Conservation (phyloP, 2,113 vertebrate genomes). For the Pogonocichla stellata region DNA sequence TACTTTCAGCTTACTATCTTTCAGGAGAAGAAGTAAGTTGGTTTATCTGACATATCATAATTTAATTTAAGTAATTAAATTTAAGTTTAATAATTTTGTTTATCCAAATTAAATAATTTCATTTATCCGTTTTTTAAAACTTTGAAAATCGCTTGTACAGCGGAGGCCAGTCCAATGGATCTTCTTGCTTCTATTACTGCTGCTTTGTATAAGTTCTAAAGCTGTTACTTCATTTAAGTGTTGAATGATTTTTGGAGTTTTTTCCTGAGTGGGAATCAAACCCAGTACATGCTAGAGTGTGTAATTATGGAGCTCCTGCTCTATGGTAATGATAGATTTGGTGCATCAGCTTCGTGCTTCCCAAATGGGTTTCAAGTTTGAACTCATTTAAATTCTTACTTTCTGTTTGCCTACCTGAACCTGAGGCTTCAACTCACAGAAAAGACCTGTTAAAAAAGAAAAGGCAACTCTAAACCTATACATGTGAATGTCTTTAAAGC, state of each 20-base stretch:
- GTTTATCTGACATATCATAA: background rate
- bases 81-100: background rate
- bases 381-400: background rate
- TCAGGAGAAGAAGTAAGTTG: constrained; percentile 95
- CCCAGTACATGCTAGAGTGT: background rate
- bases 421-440: background rate
- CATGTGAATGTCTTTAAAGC: background rate
- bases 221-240: background rate
- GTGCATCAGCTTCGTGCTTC: background rate
- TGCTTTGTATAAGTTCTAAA: background rate
- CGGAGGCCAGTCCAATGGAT: background rate
- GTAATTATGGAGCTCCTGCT: background rate
- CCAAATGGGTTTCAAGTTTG: background rate
- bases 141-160: background rate
- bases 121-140: background rate
- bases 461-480: background rate
- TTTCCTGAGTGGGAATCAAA: background rate
- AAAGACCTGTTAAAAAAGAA: background rate
- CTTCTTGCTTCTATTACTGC: background rate
- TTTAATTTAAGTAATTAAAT: background rate
- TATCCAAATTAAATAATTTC: background rate
- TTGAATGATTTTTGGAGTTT: background rate
- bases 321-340: background rate
- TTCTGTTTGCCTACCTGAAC: background rate
- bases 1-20: constrained; percentile 96